phyloP scores from a whole-genome alignment of 2,888 invertebrate genomes.

The Reticulitermes lucifugus region DNA sequence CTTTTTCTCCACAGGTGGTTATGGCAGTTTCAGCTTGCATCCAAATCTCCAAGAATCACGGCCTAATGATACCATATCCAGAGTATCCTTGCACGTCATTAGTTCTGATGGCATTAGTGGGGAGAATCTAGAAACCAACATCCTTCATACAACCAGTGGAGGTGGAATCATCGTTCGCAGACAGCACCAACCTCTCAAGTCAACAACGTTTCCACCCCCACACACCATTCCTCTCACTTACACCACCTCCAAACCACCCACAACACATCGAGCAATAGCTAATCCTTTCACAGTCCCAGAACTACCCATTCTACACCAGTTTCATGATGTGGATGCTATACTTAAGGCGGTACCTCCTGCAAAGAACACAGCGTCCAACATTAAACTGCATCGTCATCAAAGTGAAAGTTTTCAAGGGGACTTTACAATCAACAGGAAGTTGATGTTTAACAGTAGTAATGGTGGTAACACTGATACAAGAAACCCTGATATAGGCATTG shows the following conservation, averaged over 20 bases:
- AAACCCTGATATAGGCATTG: not conserved
- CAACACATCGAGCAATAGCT: constrained; percentile 18
- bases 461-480: not conserved
- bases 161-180: constrained; percentile 32
- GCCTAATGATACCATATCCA: constrained; percentile 11
- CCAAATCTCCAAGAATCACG: not conserved
- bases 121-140: not conserved
- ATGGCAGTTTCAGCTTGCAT: constrained; percentile 19
- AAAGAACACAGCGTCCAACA: constrained; percentile 33
- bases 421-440: not conserved
- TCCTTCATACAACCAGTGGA: constrained; percentile 23
- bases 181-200: not conserved
- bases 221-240: constrained; percentile 23
- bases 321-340: constrained; percentile 51
- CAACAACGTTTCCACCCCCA: not conserved
- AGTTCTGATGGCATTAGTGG: not conserved
- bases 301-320: constrained; percentile 56
- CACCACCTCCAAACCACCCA: constrained; percentile 2
- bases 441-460: not conserved
- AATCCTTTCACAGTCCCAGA: constrained; percentile 53
- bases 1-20: constrained; percentile 9
- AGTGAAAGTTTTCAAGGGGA: not conserved
- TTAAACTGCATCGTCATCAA: not conserved
- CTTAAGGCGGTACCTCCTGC: constrained; percentile 52
- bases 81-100: constrained; percentile 7